Evolutionary conservation across 2,113 vertebrate genomes (phyloP).

Genomic region (Trematomus loennbergii): DNA sequence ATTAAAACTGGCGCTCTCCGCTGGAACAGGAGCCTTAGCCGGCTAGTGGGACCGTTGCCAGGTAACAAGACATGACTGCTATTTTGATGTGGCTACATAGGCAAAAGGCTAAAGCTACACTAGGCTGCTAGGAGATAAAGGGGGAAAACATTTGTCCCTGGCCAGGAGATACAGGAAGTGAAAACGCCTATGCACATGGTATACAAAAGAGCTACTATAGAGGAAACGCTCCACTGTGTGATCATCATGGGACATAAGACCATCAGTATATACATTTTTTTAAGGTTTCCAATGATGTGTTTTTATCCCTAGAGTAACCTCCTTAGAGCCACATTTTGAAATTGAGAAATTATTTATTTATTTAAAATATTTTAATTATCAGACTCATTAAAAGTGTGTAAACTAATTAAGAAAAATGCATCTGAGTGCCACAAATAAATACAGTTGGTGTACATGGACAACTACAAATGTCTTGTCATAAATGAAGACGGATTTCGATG

Average conservation of each 20-base stretch:
- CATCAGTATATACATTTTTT: background rate
- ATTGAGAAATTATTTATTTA: background rate
- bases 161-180: constrained; percentile 57
- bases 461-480: background rate
- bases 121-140: constrained; percentile 44
- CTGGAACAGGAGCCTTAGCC: constrained; percentile 77
- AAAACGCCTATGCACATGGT: constrained; percentile 7
- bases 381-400: background rate
- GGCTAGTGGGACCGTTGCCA: constrained; percentile 88
- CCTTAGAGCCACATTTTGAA: background rate
- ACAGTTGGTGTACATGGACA: background rate
- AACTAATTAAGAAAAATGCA: background rate
- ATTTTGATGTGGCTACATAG: constrained; percentile 77
- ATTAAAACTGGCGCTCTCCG: constrained; percentile 86
- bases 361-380: background rate
- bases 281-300: background rate
- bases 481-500: background rate
- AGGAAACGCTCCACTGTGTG: background rate
- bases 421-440: background rate
- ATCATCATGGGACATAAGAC: background rate
- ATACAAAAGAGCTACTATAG: background rate
- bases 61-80: constrained; percentile 83
- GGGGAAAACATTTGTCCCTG: constrained; percentile 50
- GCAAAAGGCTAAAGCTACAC: constrained; percentile 66
- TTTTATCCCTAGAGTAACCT: background rate